These are phyloP conservation scores for Eustalomyia histrio DNA, from an alignment of 2,888 invertebrate genomes.

Conservation along the genomic window DNA sequence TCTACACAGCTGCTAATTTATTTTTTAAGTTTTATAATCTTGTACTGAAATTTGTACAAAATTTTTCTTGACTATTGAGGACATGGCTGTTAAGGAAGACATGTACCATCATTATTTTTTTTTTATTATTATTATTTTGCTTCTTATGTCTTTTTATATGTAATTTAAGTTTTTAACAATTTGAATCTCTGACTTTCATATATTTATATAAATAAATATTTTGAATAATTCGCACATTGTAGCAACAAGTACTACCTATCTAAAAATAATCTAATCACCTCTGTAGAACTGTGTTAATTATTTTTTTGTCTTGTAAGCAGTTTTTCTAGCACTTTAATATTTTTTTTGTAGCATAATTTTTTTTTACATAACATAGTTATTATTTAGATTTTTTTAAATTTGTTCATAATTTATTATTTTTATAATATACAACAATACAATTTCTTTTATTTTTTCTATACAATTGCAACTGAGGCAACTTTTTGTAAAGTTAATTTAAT, in stretches of 20 bases:
- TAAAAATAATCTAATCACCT: constrained; percentile 54
- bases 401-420: not conserved
- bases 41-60: not conserved
- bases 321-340: constrained; percentile 37
- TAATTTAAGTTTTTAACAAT: not conserved
- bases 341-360: constrained; percentile 52
- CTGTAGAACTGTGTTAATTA: constrained; percentile 58
- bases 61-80: constrained; percentile 12
- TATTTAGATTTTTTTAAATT: constrained; percentile 30
- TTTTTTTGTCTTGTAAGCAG: constrained; percentile 40
- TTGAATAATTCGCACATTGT: constrained; percentile 63
- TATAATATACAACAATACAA: not conserved
- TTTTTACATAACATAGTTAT: constrained; percentile 10
- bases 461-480: constrained; percentile 33
- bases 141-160: not conserved
- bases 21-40: constrained; percentile 30
- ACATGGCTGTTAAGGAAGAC: not conserved
- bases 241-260: constrained; percentile 52
- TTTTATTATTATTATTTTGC: not conserved
- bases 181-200: constrained; percentile 30
- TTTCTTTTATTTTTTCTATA: constrained; percentile 14
- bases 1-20: constrained; percentile 47
- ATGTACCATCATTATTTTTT: constrained; percentile 25
- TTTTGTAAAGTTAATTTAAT: constrained; percentile 18
- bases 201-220: not conserved